Conservation (phyloP, 2,113 vertebrate species). For the Polyodon spathula region DNA sequence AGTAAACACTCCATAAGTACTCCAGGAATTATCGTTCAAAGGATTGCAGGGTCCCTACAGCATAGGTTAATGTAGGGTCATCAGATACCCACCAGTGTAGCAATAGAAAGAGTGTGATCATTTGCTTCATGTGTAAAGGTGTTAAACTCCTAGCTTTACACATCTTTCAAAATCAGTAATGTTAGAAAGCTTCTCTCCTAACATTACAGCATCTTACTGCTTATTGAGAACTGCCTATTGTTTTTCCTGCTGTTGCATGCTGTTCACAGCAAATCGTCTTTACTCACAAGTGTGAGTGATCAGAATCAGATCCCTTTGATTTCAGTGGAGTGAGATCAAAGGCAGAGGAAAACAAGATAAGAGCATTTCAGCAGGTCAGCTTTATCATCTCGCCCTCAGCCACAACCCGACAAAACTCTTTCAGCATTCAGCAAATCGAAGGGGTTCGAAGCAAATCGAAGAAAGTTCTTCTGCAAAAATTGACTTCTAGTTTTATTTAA, state of each 20-base stretch:
- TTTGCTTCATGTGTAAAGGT: too few relatives aligned
- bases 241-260: neutral
- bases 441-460: too few relatives aligned
- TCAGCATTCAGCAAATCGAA: slow-evolving; percentile 32
- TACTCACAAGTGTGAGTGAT: slow-evolving; percentile 41
- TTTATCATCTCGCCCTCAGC: slow-evolving; percentile 26
- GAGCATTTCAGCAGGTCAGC: slow-evolving; percentile 41
- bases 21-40: neutral
- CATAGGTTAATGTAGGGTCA: too few relatives aligned
- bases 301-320: slow-evolving; percentile 19
- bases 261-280: slow-evolving; percentile 25
- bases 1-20: neutral
- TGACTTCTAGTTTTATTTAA: slow-evolving; percentile 18
- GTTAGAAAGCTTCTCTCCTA: too few relatives aligned
- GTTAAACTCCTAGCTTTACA: too few relatives aligned
- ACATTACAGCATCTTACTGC: neutral
- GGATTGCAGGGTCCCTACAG: neutral
- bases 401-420: slow-evolving; percentile 16
- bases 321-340: too few relatives aligned
- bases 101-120: too few relatives aligned
- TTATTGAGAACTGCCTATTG: neutral
- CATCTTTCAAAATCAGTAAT: too few relatives aligned
- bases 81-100: too few relatives aligned
- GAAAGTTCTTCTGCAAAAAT: slow-evolving; percentile 30
- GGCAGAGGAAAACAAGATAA: slow-evolving; percentile 28